Evolutionary conservation across 1,140 invertebrate genomes (phyloP), one percentile per base, ranked within the genome.

Genomic region (Drosophila kurseongensis): DNA sequence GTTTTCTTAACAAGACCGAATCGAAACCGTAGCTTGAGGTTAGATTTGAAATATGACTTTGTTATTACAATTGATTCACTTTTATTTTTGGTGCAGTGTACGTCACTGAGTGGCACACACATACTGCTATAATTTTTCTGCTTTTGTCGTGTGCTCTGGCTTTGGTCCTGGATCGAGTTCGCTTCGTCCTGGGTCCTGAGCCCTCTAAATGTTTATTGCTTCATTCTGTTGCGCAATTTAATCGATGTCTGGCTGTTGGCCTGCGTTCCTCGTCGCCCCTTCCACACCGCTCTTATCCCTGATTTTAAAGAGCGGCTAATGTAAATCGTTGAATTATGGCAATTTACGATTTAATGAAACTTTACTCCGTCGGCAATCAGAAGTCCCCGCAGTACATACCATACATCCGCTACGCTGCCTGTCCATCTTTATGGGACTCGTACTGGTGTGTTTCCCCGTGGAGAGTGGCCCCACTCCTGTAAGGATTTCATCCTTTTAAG

Each of bases 201-300:
- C 62, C 72, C 83, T 88, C 84, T 88, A 88, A 88, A 88, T 89
- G 83, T 88, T 88, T 88, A 88, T 88, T 88, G 84, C 83, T 88
- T 89, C 76, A 88, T 88, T 88, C 80, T 88, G 83, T 88, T 88
- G 83, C 78, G 83, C 83, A 88, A 88, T 88, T 88, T 88, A 88
- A 88, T 88, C 83, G 83, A 88, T 88, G 80, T 80, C 80, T 71
- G 65, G 72, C 63, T 80, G 68, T 41, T 62, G 51, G 60, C 12
- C 44, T 55, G 52, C 32, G 45, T 59, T 35, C 41, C 51, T 45
- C 47, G 32, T 50, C 32, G n/a, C 0, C 18, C 40, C 45, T 27
- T 29, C n/a, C 41, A 13, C 16, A 29, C 9, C 40, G 13, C 14
- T 18, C 35, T 32, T 44, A 48, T 63, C 55, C 66, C 51, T 68